phyloP scores from a whole-genome alignment of 2,888 invertebrate species.

The Chalcis sispes region DNA sequence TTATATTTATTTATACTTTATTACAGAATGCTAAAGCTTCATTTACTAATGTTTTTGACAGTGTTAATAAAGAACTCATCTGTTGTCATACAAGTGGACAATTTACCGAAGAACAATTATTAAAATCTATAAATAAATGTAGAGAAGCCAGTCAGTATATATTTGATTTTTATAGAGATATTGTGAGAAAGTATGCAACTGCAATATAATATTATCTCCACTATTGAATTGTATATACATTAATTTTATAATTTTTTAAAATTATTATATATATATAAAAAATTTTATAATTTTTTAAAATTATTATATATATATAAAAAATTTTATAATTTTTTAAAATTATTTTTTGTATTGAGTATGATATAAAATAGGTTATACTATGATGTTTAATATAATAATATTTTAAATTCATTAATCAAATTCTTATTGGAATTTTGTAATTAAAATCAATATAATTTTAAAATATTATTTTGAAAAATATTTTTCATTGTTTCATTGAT shows the following conservation, averaged over 20 bases:
- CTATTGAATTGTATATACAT: not conserved
- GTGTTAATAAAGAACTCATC: conserved; percentile 78
- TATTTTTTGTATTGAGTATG: not conserved
- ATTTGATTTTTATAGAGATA: conserved; percentile 85
- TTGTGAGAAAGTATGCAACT: conserved; percentile 79
- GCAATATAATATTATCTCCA: conserved; percentile 60
- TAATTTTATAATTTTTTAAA: not conserved
- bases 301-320: conserved; percentile 5
- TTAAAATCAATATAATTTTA: conserved; percentile 10
- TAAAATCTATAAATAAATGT: conserved; percentile 82
- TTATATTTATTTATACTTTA: conserved; percentile 48
- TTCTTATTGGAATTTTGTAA: too few species aligned
- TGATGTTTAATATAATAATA: not conserved
- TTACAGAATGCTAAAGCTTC: conserved; percentile 79
- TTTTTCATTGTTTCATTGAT: not conserved
- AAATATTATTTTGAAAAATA: not conserved
- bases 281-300: conserved; percentile 22
- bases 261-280: conserved; percentile 26
- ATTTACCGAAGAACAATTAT: conserved; percentile 82
- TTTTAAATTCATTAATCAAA: not conserved
- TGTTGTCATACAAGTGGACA: conserved; percentile 84
- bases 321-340: not conserved
- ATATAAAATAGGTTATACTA: too few species aligned
- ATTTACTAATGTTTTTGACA: conserved; percentile 88
- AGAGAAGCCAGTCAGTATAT: conserved; percentile 82